A percentile compares a stretch with the other conserved stretches of the same genome.
Conservation (phyloP, 1,140 invertebrate genomes). For the Pseudomyrmex concolor region DNA sequence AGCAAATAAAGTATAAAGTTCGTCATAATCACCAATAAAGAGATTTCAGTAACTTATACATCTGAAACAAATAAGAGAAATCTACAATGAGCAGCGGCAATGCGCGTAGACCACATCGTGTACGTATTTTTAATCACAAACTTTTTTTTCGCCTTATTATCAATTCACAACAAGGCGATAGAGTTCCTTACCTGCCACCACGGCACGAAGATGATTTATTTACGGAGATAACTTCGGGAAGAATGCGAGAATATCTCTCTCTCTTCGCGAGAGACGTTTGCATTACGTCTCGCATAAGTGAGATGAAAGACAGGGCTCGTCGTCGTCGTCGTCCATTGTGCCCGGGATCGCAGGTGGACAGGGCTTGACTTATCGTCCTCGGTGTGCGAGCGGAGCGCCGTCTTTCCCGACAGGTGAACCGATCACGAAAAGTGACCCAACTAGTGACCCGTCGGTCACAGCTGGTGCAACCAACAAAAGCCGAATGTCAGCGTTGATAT, state of each 20-base stretch:
- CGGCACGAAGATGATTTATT: constrained; percentile 25
- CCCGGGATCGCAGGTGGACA: constrained; percentile 48
- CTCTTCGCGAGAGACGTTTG: constrained; percentile 4
- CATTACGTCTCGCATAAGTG: neutral
- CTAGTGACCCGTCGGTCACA: constrained; percentile 65
- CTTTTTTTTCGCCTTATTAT: neutral
- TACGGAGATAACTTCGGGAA: constrained; percentile 28
- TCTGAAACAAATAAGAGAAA: neutral
- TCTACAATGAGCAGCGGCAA: too few relatives aligned
- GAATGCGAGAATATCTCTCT: constrained; percentile 25
- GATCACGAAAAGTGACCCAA: constrained; percentile 64
- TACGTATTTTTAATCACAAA: neutral
- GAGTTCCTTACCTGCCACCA: neutral
- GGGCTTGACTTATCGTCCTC: constrained; percentile 30
- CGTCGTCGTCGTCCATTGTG: constrained; percentile 21
- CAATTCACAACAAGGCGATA: neutral
- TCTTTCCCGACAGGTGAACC: constrained; percentile 59
- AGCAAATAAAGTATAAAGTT: neutral
- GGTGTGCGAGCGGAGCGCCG: constrained; percentile 17
- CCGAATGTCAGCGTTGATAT: constrained; percentile 53
- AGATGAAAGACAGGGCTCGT: constrained; percentile 18
- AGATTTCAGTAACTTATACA: neutral
- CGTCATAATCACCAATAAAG: neutral
- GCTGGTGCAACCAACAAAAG: constrained; percentile 65
- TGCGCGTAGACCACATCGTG: too few relatives aligned